A percentile compares a stretch with the other conserved stretches of the same genome.
Evolutionary conservation across 2,797 vertebrate genomes (phyloP).

Genomic region (Lagodon rhomboides): DNA sequence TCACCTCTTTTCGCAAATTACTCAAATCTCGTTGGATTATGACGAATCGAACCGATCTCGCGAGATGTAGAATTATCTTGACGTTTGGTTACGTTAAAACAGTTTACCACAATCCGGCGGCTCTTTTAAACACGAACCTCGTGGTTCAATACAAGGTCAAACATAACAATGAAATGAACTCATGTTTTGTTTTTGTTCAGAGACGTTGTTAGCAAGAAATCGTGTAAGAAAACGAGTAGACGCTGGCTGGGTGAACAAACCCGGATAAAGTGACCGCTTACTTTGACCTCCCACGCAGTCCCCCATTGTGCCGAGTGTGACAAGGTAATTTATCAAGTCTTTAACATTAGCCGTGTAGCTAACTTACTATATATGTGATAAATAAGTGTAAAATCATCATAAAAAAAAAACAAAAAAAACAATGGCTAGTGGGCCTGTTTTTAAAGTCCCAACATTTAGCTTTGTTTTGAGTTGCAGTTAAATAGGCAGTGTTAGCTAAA

Average conservation of each 20-base stretch:
- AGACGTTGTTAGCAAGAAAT: too few relatives aligned
- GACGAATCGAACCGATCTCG: not conserved
- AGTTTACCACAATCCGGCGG: not conserved
- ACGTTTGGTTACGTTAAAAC: not conserved
- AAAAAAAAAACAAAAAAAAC: too few relatives aligned
- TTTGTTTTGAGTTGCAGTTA: not conserved
- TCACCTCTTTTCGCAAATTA: not conserved
- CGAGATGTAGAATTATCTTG: not conserved
- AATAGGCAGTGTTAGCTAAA: not conserved
- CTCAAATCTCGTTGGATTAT: not conserved
- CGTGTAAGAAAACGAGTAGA: accelerated
- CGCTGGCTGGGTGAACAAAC: not conserved
- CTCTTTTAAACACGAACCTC: not conserved
- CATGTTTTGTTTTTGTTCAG: not conserved
- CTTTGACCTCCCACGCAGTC: not conserved
- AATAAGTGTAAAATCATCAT: not conserved
- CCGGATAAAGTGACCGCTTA: not conserved
- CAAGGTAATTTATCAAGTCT: constrained; percentile 18
- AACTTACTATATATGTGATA: not conserved
- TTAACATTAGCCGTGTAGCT: not conserved
- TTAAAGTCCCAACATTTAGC: not conserved
- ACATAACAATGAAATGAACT: not conserved
- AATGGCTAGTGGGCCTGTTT: accelerated
- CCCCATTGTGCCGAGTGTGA: not conserved
- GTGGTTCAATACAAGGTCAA: not conserved